Evolutionary conservation across 2,113 vertebrate genomes (phyloP), one percentile per base, ranked within the genome.

Genomic region (Thamnaconus septentrionalis): DNA sequence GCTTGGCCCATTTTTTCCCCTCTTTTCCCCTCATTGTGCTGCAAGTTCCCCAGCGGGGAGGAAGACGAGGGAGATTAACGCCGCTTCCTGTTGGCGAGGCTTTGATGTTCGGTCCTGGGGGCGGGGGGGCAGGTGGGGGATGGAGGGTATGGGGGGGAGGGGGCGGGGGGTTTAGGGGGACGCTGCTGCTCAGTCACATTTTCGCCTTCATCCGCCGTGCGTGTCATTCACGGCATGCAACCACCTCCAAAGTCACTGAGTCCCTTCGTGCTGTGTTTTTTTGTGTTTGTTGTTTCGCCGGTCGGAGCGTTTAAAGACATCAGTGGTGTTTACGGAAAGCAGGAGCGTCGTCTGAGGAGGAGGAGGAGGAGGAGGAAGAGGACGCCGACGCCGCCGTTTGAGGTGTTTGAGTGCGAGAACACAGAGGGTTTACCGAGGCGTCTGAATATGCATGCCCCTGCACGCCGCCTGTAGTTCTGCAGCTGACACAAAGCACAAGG

Each of bases 21-120:
- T 46, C 8, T 46, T 46, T 49, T 86, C 76, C 54, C 64, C 59
- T 79, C 68, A 74, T 76, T 84, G 85, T 83, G 78, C 76, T 59
- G 51, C 3, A 49, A 77, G 64, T 79, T 52, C 65, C 85, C 79
- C 79, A 68, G 66, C 71, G 78, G 80, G 82, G 75, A 85, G 73
- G 59, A 75, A 81, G 77, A 75, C 78, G 70, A 76, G 68, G 82
- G 80, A 83, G 88, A 89, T 90, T 90, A 89, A 81, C 75, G 72
- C 55, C 74, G 84, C 84, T 86, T 89, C 90, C 87, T 85, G 85
- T 86, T 88, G 73, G 72, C 69, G 57, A 73, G 64, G 80, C 86
- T 91, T 91, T 91, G 89, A 89, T 89, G 89, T 90, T 71, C 57
- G 79, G 75, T 89, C 85, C 80, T 75, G 64, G 51, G 82, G 85